Base-by-base conservation (phyloP, 2,888 invertebrate species). In the Agrilus biguttatus region DNA sequence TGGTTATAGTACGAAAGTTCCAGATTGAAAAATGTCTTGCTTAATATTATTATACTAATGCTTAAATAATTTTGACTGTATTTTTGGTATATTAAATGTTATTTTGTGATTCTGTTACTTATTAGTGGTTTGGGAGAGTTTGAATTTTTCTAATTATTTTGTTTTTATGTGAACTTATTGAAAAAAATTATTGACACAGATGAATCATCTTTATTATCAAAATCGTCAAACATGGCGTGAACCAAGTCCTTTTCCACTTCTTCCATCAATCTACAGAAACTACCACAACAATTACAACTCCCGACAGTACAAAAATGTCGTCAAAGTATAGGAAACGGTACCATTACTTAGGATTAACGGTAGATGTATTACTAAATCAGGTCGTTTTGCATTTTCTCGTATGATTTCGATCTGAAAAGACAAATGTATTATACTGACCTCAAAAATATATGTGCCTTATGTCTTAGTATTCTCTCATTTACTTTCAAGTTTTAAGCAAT, bases 241-340 rank as follows among this genome's bases (percentile, higher is more conserved):
- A 42, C 60, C 57, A 14, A 58, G 61, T 40, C 59, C 60, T 32
- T 61, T 56, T 47, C 56, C 58, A 21, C 53, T 62, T 51, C 57
- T 58, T 36, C 63, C 61, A 33, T 53, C 60, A 42, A 61, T 62
- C 51, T 62, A 58, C 53, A 59, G 61, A 53, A 62, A 44, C 41
- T 48, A 48, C 43, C 39, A 59, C 51, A 58, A 62, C 55, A 60
- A 60, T 52, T 60, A 62, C 52, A 59, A 59, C 49, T 55, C 60
- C 52, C 54, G 59, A 47, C 58, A 61, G 52, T 60, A 61, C 55
- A 64, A 64, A 53, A 64, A 63, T 54, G 58, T 63, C 50, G 52
- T 62, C 47, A 58, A 61, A 55, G 64, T 63, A 55, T 64, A 64
- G 55, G 49, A 28, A 43, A 10, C 28, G 49, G 42, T 47, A 43